Conservation (phyloP, 2,113 vertebrate species). For the Aegithalos caudatus region DNA sequence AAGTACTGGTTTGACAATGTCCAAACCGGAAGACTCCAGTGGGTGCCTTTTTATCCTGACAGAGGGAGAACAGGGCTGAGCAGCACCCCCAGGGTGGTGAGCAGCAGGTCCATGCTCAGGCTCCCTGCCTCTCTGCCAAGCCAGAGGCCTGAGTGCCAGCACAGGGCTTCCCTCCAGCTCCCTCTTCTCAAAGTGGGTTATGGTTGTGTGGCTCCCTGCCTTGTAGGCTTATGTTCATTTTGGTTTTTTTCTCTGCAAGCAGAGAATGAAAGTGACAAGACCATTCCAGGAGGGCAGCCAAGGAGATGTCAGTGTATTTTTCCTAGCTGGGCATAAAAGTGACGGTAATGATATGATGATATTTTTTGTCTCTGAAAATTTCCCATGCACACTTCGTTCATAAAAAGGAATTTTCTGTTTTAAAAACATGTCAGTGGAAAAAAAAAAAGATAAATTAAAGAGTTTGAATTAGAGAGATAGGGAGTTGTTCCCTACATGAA, state of each 20-base stretch:
- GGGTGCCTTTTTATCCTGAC: background rate
- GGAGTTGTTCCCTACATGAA: background rate
- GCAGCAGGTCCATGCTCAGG: rapidly evolving
- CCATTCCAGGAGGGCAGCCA: slow-evolving; percentile 35
- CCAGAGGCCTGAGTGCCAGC: background rate
- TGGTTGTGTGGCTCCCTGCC: background rate
- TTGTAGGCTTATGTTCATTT: slow-evolving; percentile 18
- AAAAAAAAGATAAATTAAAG: background rate
- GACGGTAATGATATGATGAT: background rate
- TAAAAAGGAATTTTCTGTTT: background rate
- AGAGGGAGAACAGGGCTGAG: rapidly evolving
- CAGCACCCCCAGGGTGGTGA: background rate
- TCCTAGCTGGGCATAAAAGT: background rate
- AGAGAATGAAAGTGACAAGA: slow-evolving; percentile 18
- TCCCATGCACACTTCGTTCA: background rate
- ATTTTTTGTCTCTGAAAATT: background rate
- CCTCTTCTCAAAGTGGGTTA: background rate
- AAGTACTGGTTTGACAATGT: background rate
- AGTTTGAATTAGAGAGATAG: background rate
- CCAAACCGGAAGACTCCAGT: background rate
- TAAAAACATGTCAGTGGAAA: background rate
- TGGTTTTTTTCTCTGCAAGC: background rate
- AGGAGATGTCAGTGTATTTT: slow-evolving; percentile 7
- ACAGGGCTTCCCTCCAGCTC: slow-evolving; percentile 3
- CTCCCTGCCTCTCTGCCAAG: background rate